Evolutionary conservation across 2,113 vertebrate genomes (phyloP), one percentile per base, ranked within the genome.

Genomic region (Colius striatus): DNA sequence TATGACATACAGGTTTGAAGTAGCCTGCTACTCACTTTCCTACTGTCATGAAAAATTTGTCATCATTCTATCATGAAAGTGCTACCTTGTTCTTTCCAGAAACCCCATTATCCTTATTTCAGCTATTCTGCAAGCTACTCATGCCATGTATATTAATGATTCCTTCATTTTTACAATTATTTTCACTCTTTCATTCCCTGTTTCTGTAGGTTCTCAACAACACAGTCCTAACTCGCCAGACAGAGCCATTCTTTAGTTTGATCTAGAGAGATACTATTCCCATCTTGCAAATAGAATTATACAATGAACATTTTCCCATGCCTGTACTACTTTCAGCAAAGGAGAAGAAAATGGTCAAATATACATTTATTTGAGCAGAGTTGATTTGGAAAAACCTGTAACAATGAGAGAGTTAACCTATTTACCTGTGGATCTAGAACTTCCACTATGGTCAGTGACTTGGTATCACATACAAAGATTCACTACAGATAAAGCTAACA

Each of bases 111-210:
- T 7, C 10, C 29, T 90, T 38, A 53, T 53, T 72, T 16, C 45
- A 72, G 53, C 18, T 61, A 4, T 65, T 53, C 50, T 70, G 29
- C 17, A 85, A 67, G 68, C 8, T 32, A 30, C 13, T 30, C 2
- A 4, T 5, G 1, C 10, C 20, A 9, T 8, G 9, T 11, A 41
- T 38, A n/a, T 43, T 17, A 50, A 78, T 0, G 0, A 54, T 45
- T 72, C 25, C 26, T 87, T 84, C 50, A 36, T 19, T 61, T 67
- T 61, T 41, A 53, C 18, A 83, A 29, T 8, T 80, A 27, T 41
- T 74, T 68, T 84, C 8, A 38, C 30, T 51, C 34, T 36, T 62
- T 58, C 15, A 25, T 26, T 73, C 36, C 14, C 34, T 5, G 0
- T 17, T 90, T 67, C 53, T 61, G 47, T 38, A 67, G 8, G 7